Evolutionary conservation across 2,888 invertebrate species (phyloP), one percentile per base, ranked within the genome.

Genomic region (Brassicogethes aeneus): DNA sequence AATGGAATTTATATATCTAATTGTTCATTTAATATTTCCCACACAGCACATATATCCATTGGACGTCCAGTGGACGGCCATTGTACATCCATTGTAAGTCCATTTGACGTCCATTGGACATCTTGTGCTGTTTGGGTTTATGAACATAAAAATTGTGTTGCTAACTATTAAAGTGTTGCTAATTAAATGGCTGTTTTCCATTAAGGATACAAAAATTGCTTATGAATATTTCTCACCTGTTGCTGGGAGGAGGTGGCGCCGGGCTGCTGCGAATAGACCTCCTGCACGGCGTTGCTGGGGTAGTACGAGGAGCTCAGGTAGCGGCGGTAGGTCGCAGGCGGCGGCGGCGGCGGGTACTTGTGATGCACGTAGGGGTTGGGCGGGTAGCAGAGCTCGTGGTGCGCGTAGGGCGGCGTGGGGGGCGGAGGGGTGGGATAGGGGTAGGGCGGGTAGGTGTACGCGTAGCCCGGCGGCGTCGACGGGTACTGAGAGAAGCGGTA

Each of bases 331-430:
- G 57, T 47, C 29, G 52, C 54, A n/a, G n/a, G n/a, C 13, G 62
- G 59, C 35, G 59, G 53, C 43, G 53, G 53, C 14, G 63, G 60
- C 36, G 59, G 53, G 43, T 61, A 64, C 36, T 59, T 56, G 50
- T 62, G 62, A 48, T 60, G 61, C 43, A 65, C 53, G 46, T 63
- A 62, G 17, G 64, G 54, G 44, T 48, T 67, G 38, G 70, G 70
- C 39, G 71, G 68, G 58, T 74, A 74, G 57, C 74, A 74, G 43
- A 74, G 59, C 47, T 74, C 73, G 55, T 74, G 58, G 45, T 67
- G 67, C 15, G 64, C 56, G 50, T 64, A 63, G 31, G 66, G 57
- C 10, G 65, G 59, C 32, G 60, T 57, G 10, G 56, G 62, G 30
- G 59, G 70, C 37, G 73, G 65, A 39, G 72, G 69, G 37, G 69